Evolutionary conservation across 2,113 vertebrate species (phyloP).

Genomic region (Equus quagga): DNA sequence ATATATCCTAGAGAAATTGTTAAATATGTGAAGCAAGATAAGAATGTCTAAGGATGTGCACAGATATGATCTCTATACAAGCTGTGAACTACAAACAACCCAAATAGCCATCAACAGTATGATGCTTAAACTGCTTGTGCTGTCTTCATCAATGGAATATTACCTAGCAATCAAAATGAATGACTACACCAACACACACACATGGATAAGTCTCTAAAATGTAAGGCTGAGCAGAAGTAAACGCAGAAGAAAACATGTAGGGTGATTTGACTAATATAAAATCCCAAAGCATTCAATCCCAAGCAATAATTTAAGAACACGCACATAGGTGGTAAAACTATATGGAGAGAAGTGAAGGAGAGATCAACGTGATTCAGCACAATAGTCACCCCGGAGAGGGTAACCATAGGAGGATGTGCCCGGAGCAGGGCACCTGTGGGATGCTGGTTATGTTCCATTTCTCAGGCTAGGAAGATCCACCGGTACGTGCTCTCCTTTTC

Average conservation of each 20-base stretch:
- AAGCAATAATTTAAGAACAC: not conserved
- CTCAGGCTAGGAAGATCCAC: not conserved
- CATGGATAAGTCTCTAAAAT: not conserved
- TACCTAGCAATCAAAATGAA: not conserved
- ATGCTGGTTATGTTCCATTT: not conserved
- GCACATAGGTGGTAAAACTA: not conserved
- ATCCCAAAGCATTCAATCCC: not conserved
- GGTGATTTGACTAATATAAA: not conserved
- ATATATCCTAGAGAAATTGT: not conserved
- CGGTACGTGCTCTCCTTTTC: not conserved
- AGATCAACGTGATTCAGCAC: not conserved
- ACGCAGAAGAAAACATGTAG: not conserved
- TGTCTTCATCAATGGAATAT: not conserved
- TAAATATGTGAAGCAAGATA: not conserved
- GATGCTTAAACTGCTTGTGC: not conserved
- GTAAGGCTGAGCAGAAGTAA: not conserved
- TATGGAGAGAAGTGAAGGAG: not conserved
- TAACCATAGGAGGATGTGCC: not conserved
- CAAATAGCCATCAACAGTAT: not conserved
- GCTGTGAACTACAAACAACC: not conserved
- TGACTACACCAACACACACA: not conserved
- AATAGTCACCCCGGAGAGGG: too few species aligned
- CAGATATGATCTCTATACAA: not conserved
- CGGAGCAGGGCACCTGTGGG: not conserved
- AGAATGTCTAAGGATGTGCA: not conserved